Base-by-base conservation (phyloP, 2,888 invertebrate species). In the Drosophila peninsularis region DNA sequence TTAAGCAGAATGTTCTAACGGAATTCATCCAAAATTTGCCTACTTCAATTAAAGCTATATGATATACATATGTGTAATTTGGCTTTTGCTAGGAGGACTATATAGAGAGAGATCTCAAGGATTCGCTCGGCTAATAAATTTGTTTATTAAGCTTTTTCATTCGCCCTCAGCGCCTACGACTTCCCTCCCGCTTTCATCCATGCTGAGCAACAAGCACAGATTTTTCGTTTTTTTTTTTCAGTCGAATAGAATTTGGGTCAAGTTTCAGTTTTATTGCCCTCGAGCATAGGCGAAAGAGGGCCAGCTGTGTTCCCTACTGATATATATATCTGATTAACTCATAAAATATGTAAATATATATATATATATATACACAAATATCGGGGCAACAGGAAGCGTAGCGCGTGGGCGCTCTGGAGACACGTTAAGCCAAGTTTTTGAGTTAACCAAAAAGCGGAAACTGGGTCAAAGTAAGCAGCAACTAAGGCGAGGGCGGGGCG, bases 251-350 rank as follows among this genome's bases (percentile, higher is more conserved):
- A 85, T 83, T 85, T 85, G 73, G 85, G 85, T 85, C 85, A 85
- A 85, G 85, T 89, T 85, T 85, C 79, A 66, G 89, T 84, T 84
- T 89, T 87, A 85, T 85, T 84, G 70, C 77, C 76, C 68, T 65
- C 67, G 42, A 53, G 37, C 21, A 24, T 37, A 37, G 52, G 17
- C 36, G 5, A 11, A 24, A n/a, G 17, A 9, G 41, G n/a, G 39
- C 24, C 50, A 60, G 19, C 17, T 32, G n/a, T 30, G 45, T 3
- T 47, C 27, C 45, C 47, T 30, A 30, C 17, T 17, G 19, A 17
- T 19, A 1, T 21, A 7, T 30, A 39, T 36, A 36, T 45, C 89
- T 86, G 88, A 86, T 88, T 89, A 82, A 86, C 88, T 86, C 89
- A 88, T 85, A 68, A 85, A 82, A 80, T 80, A 89, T 89, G 82